Conservation (phyloP, 2,113 vertebrate species). For the Alexandromys fortis region DNA sequence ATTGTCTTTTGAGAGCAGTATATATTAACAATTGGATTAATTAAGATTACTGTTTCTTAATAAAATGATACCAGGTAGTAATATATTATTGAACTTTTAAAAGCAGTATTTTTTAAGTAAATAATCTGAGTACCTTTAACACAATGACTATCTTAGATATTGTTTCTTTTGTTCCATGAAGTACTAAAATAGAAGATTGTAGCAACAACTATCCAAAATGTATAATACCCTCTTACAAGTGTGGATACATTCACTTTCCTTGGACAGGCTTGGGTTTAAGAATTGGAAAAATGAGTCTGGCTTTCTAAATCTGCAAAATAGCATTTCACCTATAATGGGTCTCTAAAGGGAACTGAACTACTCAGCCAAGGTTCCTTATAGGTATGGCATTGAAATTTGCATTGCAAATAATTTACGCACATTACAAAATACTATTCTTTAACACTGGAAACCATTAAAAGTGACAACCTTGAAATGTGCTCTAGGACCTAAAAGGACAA, state of each 20-base stretch:
- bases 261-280: neutral
- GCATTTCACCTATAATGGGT: neutral
- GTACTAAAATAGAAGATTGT: constrained; percentile 21
- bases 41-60: constrained; percentile 46
- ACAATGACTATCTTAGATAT: neutral
- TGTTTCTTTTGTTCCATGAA: neutral
- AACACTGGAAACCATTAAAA: neutral
- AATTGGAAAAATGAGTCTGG: neutral
- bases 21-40: constrained; percentile 11
- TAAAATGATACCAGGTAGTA: constrained; percentile 33
- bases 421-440: constrained; percentile 33
- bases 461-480: neutral
- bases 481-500: neutral
- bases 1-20: constrained; percentile 5
- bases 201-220: neutral
- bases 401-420: neutral
- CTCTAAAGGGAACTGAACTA: neutral
- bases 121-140: constrained; percentile 20
- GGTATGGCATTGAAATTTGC: neutral
- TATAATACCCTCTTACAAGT: neutral
- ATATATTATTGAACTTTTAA: constrained; percentile 20
- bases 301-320: neutral
- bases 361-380: neutral
- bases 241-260: neutral
- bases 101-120: constrained; percentile 38